A percentile compares a stretch with the other conserved stretches of the same genome.
phyloP scores from a whole-genome alignment of 2,113 vertebrate species.

The Penelope pileata region DNA sequence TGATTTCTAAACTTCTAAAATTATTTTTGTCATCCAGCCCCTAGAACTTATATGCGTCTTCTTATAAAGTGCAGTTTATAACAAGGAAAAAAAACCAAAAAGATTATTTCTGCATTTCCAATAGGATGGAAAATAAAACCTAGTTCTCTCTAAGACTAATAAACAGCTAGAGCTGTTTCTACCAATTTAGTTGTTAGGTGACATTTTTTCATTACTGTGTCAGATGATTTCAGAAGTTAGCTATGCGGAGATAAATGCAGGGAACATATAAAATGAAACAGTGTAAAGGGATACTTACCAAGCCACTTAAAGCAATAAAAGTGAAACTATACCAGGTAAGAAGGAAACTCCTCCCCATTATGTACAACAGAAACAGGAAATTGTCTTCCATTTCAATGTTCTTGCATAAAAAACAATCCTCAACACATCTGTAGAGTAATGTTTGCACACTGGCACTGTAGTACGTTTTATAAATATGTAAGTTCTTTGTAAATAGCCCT shows the following conservation, averaged over 20 bases:
- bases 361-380: background rate
- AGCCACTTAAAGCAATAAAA: background rate
- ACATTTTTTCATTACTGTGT: background rate
- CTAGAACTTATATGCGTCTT: background rate
- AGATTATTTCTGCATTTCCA: background rate
- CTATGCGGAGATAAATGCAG: background rate
- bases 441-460: background rate
- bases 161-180: background rate
- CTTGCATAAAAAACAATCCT: background rate
- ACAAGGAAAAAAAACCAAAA: background rate
- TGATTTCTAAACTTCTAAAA: background rate
- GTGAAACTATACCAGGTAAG: background rate
- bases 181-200: background rate
- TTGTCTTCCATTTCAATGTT: background rate
- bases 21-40: background rate
- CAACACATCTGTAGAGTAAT: background rate
- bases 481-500: background rate
- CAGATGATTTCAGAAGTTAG: background rate
- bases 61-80: background rate
- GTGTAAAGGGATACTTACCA: background rate
- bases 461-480: rapidly evolving
- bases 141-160: background rate
- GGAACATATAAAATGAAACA: background rate
- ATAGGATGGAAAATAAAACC: background rate
- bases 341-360: background rate